Percentiles rank a stretch among this genome's conserved stretches.
These are phyloP conservation scores for Biston stratarius DNA, from an alignment of 2,888 invertebrate species.

Conservation along the genomic window DNA sequence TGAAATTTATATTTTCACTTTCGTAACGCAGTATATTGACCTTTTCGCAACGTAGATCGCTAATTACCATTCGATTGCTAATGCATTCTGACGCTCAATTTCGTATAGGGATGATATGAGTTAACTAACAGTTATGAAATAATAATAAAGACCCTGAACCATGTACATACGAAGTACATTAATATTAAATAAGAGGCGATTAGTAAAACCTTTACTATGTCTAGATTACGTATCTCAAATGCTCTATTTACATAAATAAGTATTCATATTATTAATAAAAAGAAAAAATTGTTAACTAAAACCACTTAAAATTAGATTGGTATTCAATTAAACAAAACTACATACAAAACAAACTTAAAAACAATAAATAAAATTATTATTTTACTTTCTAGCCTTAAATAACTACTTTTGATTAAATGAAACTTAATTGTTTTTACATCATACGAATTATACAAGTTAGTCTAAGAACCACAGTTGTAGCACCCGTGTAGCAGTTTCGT, in stretches of 20 bases:
- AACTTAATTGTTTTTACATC: too few species aligned
- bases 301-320: too few species aligned
- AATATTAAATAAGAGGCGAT: background rate
- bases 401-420: too few species aligned
- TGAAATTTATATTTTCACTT: conserved; percentile 86
- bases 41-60: conserved; percentile 42
- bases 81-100: conserved; percentile 1
- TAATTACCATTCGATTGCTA: conserved; percentile 4
- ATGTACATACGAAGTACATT: conserved; percentile 7
- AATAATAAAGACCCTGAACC: conserved; percentile 14
- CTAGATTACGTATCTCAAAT: background rate
- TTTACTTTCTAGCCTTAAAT: background rate
- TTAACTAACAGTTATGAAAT: conserved; percentile 14
- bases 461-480: conserved; percentile 1
- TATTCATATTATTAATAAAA: too few species aligned
- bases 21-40: conserved; percentile 76
- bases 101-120: conserved; percentile 4
- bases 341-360: too few species aligned
- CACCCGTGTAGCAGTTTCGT: conserved; percentile 33
- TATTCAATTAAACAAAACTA: too few species aligned
- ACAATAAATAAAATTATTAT: too few species aligned
- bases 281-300: too few species aligned
- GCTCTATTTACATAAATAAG: background rate
- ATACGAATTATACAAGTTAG: too few species aligned
- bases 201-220: background rate